Evolutionary conservation across 1,140 invertebrate genomes (phyloP).

Genomic region (Lycorma delicatula): DNA sequence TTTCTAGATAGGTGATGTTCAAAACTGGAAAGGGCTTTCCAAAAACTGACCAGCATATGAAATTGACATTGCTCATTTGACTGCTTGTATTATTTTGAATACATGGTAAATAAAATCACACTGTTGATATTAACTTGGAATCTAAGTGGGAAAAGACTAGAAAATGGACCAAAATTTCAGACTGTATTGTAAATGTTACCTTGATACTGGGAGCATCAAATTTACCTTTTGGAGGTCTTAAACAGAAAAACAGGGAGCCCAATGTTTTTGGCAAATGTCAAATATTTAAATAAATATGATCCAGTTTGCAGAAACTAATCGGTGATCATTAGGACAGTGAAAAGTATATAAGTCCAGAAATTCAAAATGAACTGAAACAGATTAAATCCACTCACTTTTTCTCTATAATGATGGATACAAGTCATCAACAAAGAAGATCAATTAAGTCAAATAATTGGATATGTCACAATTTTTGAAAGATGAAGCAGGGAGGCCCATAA

Average conservation of each 20-base stretch:
- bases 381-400: no score
- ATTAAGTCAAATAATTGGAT: no score
- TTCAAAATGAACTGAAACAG: constrained; percentile 4
- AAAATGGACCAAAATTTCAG: no score
- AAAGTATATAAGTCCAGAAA: constrained; percentile 4
- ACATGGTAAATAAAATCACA: background rate
- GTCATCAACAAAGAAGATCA: no score
- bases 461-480: no score
- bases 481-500: no score
- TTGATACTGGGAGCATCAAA: background rate
- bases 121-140: background rate
- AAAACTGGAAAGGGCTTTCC: background rate
- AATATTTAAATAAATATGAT: background rate
- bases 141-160: no score
- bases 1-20: background rate
- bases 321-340: background rate
- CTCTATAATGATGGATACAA: no score
- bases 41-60: background rate
- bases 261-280: no score
- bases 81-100: background rate
- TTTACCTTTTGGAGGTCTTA: constrained; percentile 1
- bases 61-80: background rate
- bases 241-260: no score
- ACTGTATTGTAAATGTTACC: no score
- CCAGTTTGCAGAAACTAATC: background rate